Base-by-base conservation (phyloP, 2,888 invertebrate species). In the Theodoxus fluviatilis region DNA sequence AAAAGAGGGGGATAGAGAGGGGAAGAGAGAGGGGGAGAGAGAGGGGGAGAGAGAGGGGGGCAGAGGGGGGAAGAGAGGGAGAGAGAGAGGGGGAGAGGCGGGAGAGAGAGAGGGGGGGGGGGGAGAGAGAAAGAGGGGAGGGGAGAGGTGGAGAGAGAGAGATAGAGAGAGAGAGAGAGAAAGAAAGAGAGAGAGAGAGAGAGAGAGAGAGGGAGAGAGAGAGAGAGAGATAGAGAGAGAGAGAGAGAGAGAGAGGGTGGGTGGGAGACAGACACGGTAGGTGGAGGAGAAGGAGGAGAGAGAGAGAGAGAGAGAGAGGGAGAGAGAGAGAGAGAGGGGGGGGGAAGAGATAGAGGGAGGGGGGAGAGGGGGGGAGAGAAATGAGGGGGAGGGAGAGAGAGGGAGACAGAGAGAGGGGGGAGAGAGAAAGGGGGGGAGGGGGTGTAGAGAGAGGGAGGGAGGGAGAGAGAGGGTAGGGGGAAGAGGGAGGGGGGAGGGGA, bases 31-130 rank as follows among this genome's bases (percentile, higher is more conserved):
- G 35, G 55, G 55, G 66, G 31, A 55, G 66, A 70, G 40, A 67
- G 67, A 67, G 59, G 59, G 66, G 61, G 67, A 67, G 67, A 59
- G 70, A 65, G 65, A 65, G 28, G 55, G 59, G 59, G 57, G 38
- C 40, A 37, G 35, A 57, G 68, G 38, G 68, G 59, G 68, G 59
- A 40, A 68, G 57, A 57, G 40, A 57, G 68, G 59, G 35, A 57
- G 68, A 68, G 68, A 68, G 57, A 68, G 68, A 57, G 38, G 59
- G 57, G 40, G 28, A 68, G 68, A 68, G 22, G 59, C 37, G 59
- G 35, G 59, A 59, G 59, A 40, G 59, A 40, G 59, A 35, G 64
- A 52, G 49, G 49, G 37, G 64, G 31, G 52, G 37, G 25, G 28
- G 18, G 22, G n/a, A n/a, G n/a, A n/a, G n/a, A n/a, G n/a, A n/a